Percentiles rank a stretch among this genome's conserved stretches.
Conservation (phyloP, 2,888 invertebrate genomes). For the Macaria liturata region DNA sequence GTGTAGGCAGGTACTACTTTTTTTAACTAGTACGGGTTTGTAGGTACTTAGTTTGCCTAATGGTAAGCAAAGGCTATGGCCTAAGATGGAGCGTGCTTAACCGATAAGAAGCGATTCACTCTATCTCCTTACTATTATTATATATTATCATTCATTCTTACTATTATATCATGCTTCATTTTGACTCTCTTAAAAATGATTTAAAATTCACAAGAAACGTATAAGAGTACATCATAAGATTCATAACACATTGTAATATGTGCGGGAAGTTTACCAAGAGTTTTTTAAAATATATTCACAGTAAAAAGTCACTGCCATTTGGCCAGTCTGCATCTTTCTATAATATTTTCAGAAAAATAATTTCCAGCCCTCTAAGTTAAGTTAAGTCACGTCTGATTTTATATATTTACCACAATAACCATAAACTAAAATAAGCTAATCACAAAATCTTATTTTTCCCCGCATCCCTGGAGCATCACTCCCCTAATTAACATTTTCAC, state of each 20-base stretch:
- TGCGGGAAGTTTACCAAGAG: not conserved
- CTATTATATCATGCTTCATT: not conserved
- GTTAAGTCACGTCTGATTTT: not conserved
- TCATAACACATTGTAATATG: too few relatives aligned
- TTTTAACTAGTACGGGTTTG: too few relatives aligned
- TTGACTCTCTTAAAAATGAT: not conserved
- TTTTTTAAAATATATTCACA: not conserved
- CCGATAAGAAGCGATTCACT: too few relatives aligned
- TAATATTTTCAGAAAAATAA: not conserved
- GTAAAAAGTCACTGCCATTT: not conserved
- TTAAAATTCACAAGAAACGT: too few relatives aligned
- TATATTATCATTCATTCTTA: too few relatives aligned
- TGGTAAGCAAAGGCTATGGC: too few relatives aligned
- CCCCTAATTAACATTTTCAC: conserved; percentile 37
- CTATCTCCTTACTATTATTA: too few relatives aligned
- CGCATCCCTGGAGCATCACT: conserved; percentile 5
- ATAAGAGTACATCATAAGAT: too few relatives aligned
- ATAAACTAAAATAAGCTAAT: not conserved
- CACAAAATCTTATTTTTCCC: not conserved
- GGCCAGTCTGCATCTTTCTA: not conserved
- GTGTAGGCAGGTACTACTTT: too few relatives aligned
- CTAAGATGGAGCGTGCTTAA: too few relatives aligned
- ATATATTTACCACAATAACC: not conserved
- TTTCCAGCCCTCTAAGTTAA: not conserved
- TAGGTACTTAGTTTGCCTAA: too few relatives aligned